Conservation (phyloP, 2,797 vertebrate species). For the Clarias pachynema region DNA sequence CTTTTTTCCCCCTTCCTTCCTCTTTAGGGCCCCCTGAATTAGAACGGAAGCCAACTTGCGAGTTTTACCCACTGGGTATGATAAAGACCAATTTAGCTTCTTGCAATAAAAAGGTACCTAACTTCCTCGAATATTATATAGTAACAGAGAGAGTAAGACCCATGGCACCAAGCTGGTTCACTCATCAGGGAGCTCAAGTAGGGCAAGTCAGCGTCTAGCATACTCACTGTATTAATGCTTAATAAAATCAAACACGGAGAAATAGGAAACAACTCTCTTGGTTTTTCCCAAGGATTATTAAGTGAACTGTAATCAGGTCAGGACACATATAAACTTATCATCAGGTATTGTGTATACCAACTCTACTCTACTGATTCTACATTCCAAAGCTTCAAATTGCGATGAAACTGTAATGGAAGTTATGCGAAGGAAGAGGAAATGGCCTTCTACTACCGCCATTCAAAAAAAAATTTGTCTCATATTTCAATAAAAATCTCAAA, state of each 20-base stretch:
- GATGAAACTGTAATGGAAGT: neutral
- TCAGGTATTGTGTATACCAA: neutral
- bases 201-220: conserved; percentile 9
- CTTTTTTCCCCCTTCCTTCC: neutral
- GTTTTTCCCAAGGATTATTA: neutral
- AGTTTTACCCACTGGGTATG: conserved; percentile 34
- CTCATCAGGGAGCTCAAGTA: conserved; percentile 14
- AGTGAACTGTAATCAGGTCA: neutral
- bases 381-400: neutral
- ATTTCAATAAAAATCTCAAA: neutral
- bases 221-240: neutral
- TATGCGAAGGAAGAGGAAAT: neutral
- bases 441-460: neutral
- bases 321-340: neutral
- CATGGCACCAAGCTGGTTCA: conserved; percentile 13
- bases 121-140: conserved; percentile 26
- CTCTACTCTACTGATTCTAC: neutral
- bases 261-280: neutral
- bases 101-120: conserved; percentile 1
- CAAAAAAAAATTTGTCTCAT: neutral
- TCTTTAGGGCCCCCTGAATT: conserved; percentile 10
- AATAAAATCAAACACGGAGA: conserved; percentile 2
- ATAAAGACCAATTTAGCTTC: conserved; percentile 26
- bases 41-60: conserved; percentile 15
- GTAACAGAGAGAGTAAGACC: neutral